These are phyloP conservation scores for Dolichoris vasculosae DNA, from an alignment of 1,140 invertebrate species.

Conservation along the genomic window DNA sequence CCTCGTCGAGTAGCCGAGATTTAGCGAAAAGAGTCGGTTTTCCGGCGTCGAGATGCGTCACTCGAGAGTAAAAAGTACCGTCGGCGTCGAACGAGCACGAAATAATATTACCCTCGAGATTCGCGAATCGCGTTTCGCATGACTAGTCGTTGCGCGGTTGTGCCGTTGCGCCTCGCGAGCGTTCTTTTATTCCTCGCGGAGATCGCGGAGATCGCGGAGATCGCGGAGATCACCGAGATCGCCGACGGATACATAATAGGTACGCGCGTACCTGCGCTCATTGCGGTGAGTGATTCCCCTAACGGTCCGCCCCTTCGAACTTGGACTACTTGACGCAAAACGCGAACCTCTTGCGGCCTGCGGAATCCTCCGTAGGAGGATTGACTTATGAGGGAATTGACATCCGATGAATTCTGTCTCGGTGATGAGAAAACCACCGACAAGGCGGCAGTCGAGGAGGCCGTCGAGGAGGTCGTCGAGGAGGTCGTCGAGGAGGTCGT, in stretches of 20 bases:
- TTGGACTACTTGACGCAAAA: background rate
- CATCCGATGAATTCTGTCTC: background rate
- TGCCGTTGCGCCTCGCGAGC: too few species aligned
- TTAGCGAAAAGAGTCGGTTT: too few species aligned
- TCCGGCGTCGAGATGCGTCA: too few species aligned
- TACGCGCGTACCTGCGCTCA: too few species aligned
- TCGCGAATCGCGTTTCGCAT: background rate
- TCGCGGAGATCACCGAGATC: background rate
- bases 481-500: too few species aligned
- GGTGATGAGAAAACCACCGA: background rate
- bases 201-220: background rate
- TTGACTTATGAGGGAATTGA: background rate
- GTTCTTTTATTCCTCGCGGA: too few species aligned
- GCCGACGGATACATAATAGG: too few species aligned
- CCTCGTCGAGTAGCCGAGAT: too few species aligned
- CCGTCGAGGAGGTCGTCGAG: too few species aligned
- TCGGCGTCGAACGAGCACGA: background rate
- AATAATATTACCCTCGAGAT: background rate
- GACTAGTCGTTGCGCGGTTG: background rate
- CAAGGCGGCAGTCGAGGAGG: too few species aligned
- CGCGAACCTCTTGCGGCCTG: background rate
- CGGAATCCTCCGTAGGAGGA: too few species aligned
- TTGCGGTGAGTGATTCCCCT: background rate
- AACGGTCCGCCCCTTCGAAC: background rate
- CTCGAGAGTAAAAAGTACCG: background rate